Percentiles rank a stretch among this genome's conserved stretches.
phyloP scores from a whole-genome alignment of 2,888 invertebrate species.

The Dexiosoma caninum region DNA sequence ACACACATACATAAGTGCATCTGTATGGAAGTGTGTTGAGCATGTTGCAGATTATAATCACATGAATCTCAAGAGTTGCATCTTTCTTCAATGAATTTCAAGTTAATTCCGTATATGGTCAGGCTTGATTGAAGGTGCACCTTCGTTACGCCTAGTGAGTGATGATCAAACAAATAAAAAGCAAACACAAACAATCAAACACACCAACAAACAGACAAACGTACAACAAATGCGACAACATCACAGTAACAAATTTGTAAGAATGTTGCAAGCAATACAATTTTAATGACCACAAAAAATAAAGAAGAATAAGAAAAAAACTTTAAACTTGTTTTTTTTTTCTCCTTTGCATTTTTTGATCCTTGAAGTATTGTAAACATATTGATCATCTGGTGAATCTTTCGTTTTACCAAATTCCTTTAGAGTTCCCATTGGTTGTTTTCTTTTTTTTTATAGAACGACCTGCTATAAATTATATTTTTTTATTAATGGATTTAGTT shows the following conservation, averaged over 20 bases:
- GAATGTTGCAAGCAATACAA: constrained; percentile 39
- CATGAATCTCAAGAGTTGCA: constrained; percentile 63
- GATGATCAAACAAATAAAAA: constrained; percentile 59
- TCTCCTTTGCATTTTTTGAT: neutral
- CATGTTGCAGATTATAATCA: constrained; percentile 57
- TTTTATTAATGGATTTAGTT: constrained; percentile 40
- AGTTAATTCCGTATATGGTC: constrained; percentile 73
- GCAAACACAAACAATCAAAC: constrained; percentile 22
- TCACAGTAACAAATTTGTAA: constrained; percentile 58
- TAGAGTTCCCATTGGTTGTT: constrained; percentile 36
- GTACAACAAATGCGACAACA: constrained; percentile 40
- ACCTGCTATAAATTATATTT: constrained; percentile 52
- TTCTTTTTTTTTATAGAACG: constrained; percentile 36
- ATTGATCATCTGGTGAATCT: constrained; percentile 13
- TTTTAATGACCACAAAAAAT: constrained; percentile 46
- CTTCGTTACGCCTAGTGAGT: constrained; percentile 75
- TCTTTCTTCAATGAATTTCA: constrained; percentile 64
- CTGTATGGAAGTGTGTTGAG: constrained; percentile 23
- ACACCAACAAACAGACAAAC: constrained; percentile 32
- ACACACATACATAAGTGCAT: neutral
- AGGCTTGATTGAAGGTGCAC: constrained; percentile 77
- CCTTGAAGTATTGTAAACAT: constrained; percentile 16
- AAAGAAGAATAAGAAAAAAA: constrained; percentile 5
- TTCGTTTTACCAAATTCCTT: constrained; percentile 6
- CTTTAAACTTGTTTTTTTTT: neutral